Percentiles rank a stretch among this genome's conserved stretches.
These are phyloP conservation scores for Pollenia amentaria DNA, from an alignment of 2,888 invertebrate genomes.

Conservation along the genomic window DNA sequence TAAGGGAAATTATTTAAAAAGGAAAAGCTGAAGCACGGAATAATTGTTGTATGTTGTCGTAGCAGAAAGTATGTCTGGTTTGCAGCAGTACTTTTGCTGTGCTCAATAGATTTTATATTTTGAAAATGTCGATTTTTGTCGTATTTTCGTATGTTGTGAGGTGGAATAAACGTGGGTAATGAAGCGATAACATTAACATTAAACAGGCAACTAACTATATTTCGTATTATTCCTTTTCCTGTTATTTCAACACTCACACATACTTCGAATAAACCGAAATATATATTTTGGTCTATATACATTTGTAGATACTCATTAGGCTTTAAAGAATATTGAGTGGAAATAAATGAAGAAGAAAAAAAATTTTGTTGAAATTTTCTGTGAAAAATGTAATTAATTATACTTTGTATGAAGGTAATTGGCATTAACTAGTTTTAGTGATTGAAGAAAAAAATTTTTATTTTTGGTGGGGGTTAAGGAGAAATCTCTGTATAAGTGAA, in stretches of 20 bases:
- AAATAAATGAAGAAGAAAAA: conserved; percentile 41
- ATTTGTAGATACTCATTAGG: conserved; percentile 18
- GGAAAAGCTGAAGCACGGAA: conserved; percentile 38
- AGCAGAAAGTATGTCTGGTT: not conserved
- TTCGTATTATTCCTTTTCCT: conserved; percentile 33
- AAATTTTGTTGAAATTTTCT: conserved; percentile 20
- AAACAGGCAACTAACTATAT: conserved; percentile 64
- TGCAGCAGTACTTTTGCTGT: not conserved
- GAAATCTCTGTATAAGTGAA: not conserved
- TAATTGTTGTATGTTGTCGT: not conserved
- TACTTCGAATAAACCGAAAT: no score
- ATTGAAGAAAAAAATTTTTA: not conserved
- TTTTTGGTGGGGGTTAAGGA: no score
- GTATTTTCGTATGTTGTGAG: conserved; percentile 57
- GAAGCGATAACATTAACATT: conserved; percentile 71
- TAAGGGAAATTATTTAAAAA: conserved; percentile 56
- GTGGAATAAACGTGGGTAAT: conserved; percentile 68
- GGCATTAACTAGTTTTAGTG: conserved; percentile 16
- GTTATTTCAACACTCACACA: not conserved
- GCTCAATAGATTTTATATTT: conserved; percentile 27
- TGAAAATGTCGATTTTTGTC: conserved; percentile 9
- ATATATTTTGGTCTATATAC: not conserved
- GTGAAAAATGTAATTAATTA: conserved; percentile 38
- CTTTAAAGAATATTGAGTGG: conserved; percentile 36
- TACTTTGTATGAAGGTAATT: not conserved